These are phyloP conservation scores for Uria lomvia DNA, from an alignment of 2,113 vertebrate genomes.

Conservation along the genomic window DNA sequence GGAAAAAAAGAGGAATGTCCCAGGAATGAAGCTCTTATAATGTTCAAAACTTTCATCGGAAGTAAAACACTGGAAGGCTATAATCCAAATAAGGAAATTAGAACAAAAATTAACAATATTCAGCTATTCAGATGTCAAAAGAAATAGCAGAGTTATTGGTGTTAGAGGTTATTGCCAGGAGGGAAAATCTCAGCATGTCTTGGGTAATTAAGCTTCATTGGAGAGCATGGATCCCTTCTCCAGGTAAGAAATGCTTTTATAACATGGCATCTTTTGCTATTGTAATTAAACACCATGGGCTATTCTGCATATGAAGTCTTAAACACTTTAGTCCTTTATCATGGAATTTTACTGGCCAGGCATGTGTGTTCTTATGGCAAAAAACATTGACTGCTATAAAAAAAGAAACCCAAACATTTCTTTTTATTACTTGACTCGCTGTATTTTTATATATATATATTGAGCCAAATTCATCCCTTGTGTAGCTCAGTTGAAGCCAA, in stretches of 20 bases:
- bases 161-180: constrained; percentile 59
- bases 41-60: not conserved
- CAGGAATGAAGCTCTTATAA: constrained; percentile 22
- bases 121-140: constrained; percentile 36
- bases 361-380: constrained; percentile 35
- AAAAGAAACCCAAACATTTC: constrained; percentile 67
- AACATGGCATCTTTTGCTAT: constrained; percentile 42
- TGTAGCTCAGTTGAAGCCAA: constrained; percentile 35
- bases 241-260: constrained; percentile 60
- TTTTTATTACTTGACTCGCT: constrained; percentile 56
- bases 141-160: constrained; percentile 41
- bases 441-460: constrained; percentile 57
- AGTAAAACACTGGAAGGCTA: constrained; percentile 23
- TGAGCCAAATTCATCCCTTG: constrained; percentile 64
- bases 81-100: constrained; percentile 43
- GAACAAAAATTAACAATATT: constrained; percentile 49
- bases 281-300: constrained; percentile 54
- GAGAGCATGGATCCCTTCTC: constrained; percentile 48
- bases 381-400: constrained; percentile 42
- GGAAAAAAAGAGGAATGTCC: constrained; percentile 55
- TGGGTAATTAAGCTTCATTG: constrained; percentile 49
- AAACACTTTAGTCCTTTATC: constrained; percentile 56
- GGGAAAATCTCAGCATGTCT: constrained; percentile 31
- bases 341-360: constrained; percentile 60
- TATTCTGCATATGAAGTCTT: constrained; percentile 53